phyloP scores from a whole-genome alignment of 1,140 invertebrate genomes.

The Aphaenogaster floridana region DNA sequence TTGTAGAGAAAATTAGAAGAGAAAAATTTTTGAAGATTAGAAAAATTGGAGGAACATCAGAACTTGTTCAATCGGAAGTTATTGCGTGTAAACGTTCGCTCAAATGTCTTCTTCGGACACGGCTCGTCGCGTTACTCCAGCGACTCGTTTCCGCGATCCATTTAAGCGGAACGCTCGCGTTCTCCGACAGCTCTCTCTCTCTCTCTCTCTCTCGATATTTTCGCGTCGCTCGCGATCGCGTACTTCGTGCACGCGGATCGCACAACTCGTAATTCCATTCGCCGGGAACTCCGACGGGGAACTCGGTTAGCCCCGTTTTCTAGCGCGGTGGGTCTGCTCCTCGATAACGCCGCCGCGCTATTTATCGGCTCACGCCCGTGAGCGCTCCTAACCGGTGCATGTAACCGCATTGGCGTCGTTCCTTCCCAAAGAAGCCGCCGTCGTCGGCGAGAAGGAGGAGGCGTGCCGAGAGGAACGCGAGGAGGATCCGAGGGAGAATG shows the following conservation, averaged over 20 bases:
- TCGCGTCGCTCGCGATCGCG: not conserved
- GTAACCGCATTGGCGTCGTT: conserved; percentile 41
- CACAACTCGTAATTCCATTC: conserved; percentile 29
- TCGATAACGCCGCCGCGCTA: conserved; percentile 22
- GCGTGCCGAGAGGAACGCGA: conserved; percentile 4
- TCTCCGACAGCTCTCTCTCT: not conserved
- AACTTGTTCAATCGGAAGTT: not conserved
- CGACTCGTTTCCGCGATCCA: not conserved
- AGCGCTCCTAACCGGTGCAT: conserved; percentile 6
- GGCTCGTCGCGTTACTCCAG: not conserved
- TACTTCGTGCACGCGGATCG: conserved; percentile 3
- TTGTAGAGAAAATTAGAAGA: not conserved
- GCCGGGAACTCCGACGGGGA: not conserved
- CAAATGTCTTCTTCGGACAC: not conserved
- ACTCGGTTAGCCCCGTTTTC: conserved; percentile 21
- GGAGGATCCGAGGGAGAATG: conserved; percentile 26
- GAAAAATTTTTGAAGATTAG: not conserved
- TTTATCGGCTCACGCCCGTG: conserved; percentile 36
- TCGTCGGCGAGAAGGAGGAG: not conserved
- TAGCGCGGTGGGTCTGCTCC: not conserved
- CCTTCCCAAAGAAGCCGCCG: conserved; percentile 36
- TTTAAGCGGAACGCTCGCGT: not conserved
- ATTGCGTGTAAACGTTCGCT: no score
- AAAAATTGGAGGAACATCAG: not conserved
- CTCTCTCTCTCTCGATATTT: not conserved